Conservation (phyloP, 1,140 invertebrate genomes). For the Lethocerus indicus region DNA sequence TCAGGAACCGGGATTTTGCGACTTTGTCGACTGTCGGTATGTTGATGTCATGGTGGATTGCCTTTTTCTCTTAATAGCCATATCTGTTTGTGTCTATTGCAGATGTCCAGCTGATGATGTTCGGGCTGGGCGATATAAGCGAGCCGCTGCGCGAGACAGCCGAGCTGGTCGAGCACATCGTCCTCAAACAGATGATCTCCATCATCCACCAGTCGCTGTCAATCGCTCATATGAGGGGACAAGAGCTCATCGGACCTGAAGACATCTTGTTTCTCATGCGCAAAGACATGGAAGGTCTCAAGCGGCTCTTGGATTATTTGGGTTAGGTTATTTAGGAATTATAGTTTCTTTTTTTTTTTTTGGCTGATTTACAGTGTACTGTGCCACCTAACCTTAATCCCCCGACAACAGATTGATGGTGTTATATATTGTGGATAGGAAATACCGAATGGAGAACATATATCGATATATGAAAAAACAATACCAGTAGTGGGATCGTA, state of each 20-base stretch:
- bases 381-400: too few species aligned
- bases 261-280: constrained; percentile 48
- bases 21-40: too few species aligned
- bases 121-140: constrained; percentile 50
- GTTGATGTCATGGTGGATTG: too few species aligned
- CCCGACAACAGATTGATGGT: too few species aligned
- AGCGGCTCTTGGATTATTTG: constrained; percentile 35
- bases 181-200: constrained; percentile 37
- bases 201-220: constrained; percentile 37
- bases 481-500: too few species aligned
- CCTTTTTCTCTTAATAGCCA: too few species aligned
- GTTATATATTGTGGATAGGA: too few species aligned
- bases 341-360: background rate
- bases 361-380: constrained; percentile 16
- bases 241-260: constrained; percentile 29
- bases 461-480: too few species aligned
- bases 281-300: constrained; percentile 39
- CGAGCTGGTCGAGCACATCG: constrained; percentile 44
- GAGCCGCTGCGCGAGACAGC: constrained; percentile 44
- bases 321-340: constrained; percentile 28
- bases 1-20: too few species aligned
- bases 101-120: constrained; percentile 52
- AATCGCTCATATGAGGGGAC: constrained; percentile 27
- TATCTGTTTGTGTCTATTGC: constrained; percentile 15
- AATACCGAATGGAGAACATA: too few species aligned